Conservation (phyloP, 2,888 invertebrate genomes). For the Capitulum mitella region DNA sequence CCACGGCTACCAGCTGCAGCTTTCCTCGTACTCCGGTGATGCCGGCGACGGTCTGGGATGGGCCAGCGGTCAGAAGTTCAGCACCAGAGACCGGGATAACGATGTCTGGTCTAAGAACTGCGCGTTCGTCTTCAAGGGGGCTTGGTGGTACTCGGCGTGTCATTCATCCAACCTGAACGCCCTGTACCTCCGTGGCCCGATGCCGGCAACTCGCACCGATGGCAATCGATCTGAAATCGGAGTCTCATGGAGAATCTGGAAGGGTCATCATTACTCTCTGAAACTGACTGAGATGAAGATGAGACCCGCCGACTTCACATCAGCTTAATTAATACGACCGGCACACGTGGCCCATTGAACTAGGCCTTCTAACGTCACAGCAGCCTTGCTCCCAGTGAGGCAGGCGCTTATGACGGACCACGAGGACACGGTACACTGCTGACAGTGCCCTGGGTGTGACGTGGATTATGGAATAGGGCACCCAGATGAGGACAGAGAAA, state of each 20-base stretch:
- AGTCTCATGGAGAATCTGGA: background rate
- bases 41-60: background rate
- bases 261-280: background rate
- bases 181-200: background rate
- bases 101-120: background rate
- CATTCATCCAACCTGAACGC: background rate
- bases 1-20: background rate
- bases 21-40: background rate
- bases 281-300: background rate
- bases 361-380: no score
- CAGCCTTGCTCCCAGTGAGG: no score
- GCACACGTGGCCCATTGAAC: no score
- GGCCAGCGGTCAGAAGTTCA: background rate
- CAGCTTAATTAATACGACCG: no score
- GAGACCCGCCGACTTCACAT: background rate
- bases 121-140: background rate
- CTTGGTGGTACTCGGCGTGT: background rate
- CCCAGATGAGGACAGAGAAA: no score
- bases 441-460: no score
- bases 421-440: no score
- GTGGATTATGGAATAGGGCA: no score
- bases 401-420: no score
- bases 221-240: background rate
- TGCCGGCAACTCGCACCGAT: background rate
- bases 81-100: background rate